phyloP scores from a whole-genome alignment of 1,140 invertebrate species.

The Papilio glaucus region DNA sequence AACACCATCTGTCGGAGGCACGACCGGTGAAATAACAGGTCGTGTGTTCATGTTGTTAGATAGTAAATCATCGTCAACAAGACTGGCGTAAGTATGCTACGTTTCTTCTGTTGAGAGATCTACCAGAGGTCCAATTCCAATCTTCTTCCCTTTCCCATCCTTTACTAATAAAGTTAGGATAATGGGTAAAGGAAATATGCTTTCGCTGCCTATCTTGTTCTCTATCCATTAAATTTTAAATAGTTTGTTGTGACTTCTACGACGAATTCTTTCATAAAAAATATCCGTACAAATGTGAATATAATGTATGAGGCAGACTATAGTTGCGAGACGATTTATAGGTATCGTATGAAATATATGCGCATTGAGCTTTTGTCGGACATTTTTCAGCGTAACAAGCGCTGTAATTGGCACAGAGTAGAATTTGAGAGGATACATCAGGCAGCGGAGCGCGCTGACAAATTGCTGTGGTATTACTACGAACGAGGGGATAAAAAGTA shows the following conservation, averaged over 20 bases:
- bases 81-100: no score
- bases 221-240: no score
- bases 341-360: conserved; percentile 50
- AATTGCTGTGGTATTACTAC: conserved; percentile 56
- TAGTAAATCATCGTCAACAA: no score
- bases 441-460: conserved; percentile 56
- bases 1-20: no score
- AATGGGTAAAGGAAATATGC: no score
- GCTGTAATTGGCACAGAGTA: conserved; percentile 67
- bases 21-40: no score
- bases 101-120: no score
- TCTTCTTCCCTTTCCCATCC: no score
- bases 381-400: conserved; percentile 79
- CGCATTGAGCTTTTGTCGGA: conserved; percentile 49
- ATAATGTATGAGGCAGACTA: not conserved
- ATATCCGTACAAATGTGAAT: not conserved
- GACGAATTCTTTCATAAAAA: not conserved
- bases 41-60: no score
- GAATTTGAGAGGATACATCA: conserved; percentile 66
- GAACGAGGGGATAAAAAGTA: conserved; percentile 43
- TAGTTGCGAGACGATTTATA: conserved; percentile 41
- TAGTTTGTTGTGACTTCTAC: not conserved
- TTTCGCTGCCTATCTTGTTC: no score
- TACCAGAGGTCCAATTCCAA: no score
- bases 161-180: no score